These are phyloP conservation scores for Planiliza haematocheilus DNA, from an alignment of 2,113 vertebrate species.

Conservation along the genomic window DNA sequence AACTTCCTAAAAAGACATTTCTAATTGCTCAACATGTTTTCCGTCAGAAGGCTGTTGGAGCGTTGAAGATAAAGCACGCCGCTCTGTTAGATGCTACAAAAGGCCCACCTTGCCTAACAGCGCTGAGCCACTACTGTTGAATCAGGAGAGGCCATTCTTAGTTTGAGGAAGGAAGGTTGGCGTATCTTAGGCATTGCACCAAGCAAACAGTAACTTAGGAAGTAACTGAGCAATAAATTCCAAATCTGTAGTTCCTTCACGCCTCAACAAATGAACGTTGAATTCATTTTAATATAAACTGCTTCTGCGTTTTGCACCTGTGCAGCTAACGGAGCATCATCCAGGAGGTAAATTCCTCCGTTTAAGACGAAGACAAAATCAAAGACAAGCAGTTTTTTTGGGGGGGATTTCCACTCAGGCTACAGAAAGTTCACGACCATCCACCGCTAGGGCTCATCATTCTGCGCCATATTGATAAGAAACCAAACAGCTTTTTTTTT, in stretches of 20 bases:
- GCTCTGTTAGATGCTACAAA: too few species aligned
- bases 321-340: background rate
- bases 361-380: slow-evolving; percentile 14
- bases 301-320: background rate
- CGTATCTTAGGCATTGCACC: background rate
- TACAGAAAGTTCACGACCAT: slow-evolving; percentile 33
- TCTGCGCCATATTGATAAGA: slow-evolving; percentile 48
- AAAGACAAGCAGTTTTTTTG: background rate
- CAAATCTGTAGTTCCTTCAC: slow-evolving; percentile 1
- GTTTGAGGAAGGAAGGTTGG: background rate
- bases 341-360: slow-evolving; percentile 8
- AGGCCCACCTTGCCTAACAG: too few species aligned
- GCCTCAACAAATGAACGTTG: background rate
- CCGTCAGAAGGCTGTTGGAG: background rate
- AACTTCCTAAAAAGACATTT: background rate
- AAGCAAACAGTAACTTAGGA: slow-evolving; percentile 23
- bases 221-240: slow-evolving; percentile 10
- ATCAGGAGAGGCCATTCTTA: background rate
- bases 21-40: slow-evolving; percentile 8
- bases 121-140: too few species aligned
- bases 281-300: background rate
- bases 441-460: slow-evolving; percentile 18
- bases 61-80: too few species aligned
- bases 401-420: slow-evolving; percentile 59
- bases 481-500: slow-evolving; percentile 39